Conservation (phyloP, 2,113 vertebrate species). For the Siniperca chuatsi region DNA sequence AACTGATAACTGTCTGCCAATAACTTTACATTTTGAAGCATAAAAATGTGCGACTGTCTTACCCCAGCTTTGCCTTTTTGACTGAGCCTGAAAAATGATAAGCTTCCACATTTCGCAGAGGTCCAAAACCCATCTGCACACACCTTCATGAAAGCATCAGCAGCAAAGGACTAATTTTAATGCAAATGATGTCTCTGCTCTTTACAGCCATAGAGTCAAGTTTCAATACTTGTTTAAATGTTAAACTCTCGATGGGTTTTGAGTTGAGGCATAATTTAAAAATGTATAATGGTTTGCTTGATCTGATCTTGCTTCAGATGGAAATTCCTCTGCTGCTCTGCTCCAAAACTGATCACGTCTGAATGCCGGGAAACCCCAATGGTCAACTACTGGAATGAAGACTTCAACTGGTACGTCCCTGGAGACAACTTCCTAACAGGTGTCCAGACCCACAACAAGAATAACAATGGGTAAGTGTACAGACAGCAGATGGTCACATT, state of each 20-base stretch:
- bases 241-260: background rate
- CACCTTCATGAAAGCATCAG: background rate
- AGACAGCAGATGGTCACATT: background rate
- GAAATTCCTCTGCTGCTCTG: conserved; percentile 3
- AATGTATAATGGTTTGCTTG: too few species aligned
- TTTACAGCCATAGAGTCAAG: background rate
- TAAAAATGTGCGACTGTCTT: too few species aligned
- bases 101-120: too few species aligned
- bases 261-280: background rate
- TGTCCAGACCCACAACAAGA: background rate
- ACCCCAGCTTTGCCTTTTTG: too few species aligned
- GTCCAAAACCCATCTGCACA: too few species aligned
- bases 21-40: too few species aligned
- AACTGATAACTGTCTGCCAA: too few species aligned
- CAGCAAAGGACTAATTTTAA: background rate
- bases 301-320: conserved; percentile 12
- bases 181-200: background rate
- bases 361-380: conserved; percentile 8
- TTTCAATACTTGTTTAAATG: background rate
- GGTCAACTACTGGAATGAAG: conserved; percentile 12
- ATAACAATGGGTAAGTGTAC: background rate
- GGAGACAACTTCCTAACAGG: conserved; percentile 12
- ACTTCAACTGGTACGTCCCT: conserved; percentile 2
- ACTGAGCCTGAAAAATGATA: too few species aligned
- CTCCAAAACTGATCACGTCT: background rate